Base-by-base conservation (phyloP, 2,113 vertebrate species). In the Dipodomys ordii region DNA sequence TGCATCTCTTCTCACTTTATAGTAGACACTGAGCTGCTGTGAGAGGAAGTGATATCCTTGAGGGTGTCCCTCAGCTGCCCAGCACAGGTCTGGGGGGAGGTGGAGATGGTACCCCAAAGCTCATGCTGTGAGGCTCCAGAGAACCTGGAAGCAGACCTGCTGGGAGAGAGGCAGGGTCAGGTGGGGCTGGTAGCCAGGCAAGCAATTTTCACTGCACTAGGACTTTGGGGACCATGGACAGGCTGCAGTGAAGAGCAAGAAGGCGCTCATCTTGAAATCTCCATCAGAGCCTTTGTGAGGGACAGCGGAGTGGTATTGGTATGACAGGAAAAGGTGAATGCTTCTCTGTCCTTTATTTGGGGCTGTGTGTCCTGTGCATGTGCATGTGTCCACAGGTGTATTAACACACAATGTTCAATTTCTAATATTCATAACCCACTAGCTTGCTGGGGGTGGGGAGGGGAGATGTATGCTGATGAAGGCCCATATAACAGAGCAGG, bases 281-380 rank as follows among this genome's bases (percentile, higher is more conserved):
- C 67, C 25, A 10, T 10, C 4, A 9, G n/a, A 28, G 20, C 69
- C 5, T 64, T 20, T 3, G n/a, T 22, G 22, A 25, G 22, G 3
- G 15, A 23, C 28, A 3, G 1, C 1, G 5, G n/a, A 25, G 10
- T 57, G 8, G 1, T 12, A 32, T 22, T 4, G 0, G 0, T 18
- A 11, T 39, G 4, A 0, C 35, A 35, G 35, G 80, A 32, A 68
- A 53, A 32, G 18, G 35, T 7, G 18, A 30, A 7, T 4, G 23
- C 8, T 12, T 3, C 9, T 15, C 13, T n/a, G 13, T 60, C 20
- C 5, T 68, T n/a, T 39, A 30, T n/a, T 83, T 53, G 28, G 39
- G 79, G 25, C 57, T n/a, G 71, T 69, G 53, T 57, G 10, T 19
- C 6, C 28, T 57, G 22, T 92, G 25, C 44, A 0, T 68, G 71